A percentile compares a stretch with the other conserved stretches of the same genome.
phyloP scores from a whole-genome alignment of 2,888 invertebrate genomes.

The Julus scanicus region DNA sequence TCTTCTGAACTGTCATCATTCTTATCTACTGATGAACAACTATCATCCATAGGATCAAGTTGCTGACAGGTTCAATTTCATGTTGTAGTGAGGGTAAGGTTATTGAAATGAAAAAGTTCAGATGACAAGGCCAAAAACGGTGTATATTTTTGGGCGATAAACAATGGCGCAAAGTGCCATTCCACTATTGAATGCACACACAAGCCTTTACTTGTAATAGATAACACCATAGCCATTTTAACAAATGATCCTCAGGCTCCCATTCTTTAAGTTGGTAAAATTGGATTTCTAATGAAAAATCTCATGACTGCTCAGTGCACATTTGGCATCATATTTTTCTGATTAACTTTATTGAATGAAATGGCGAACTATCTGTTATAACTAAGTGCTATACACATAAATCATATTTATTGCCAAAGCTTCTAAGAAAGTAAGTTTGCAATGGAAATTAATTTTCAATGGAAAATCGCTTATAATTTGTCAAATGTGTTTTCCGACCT shows the following conservation, averaged over 20 bases:
- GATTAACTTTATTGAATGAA: neutral
- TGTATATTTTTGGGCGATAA: neutral
- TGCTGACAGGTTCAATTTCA: constrained; percentile 44
- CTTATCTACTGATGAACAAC: constrained; percentile 40
- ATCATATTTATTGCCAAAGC: neutral
- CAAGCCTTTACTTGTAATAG: neutral
- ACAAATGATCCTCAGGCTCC: neutral
- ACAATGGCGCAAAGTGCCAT: neutral
- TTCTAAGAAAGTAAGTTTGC: neutral
- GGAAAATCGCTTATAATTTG: neutral
- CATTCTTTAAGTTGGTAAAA: neutral
- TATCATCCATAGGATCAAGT: neutral
- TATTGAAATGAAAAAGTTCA: neutral
- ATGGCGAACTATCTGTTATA: constrained; percentile 3
- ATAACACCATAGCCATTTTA: neutral
- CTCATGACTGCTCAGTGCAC: neutral
- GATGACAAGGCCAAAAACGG: constrained; percentile 7
- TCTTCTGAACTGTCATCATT: neutral
- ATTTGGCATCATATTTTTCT: neutral
- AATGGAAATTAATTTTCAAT: neutral
- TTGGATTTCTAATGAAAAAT: constrained; percentile 25
- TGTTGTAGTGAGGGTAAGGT: neutral
- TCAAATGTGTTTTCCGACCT: neutral
- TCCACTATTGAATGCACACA: neutral
- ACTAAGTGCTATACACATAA: neutral